Conservation (phyloP, 2,797 vertebrate species). For the Gymnothorax javanicus region DNA sequence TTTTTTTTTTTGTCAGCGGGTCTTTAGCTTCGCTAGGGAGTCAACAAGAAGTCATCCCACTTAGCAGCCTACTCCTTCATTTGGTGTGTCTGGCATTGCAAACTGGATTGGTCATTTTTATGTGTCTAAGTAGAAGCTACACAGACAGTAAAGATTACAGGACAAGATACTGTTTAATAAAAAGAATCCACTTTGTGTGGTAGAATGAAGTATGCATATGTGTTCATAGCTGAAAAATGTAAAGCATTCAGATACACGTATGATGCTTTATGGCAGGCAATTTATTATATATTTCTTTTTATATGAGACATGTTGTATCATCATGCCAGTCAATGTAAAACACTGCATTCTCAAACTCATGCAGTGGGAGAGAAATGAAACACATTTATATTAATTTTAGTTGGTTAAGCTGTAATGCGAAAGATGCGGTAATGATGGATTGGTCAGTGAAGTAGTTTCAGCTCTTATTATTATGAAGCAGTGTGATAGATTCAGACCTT, state of each 20-base stretch:
- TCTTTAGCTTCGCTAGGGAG: background rate
- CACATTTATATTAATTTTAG: background rate
- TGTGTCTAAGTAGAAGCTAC: background rate
- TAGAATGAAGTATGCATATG: background rate
- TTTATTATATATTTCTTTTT: background rate
- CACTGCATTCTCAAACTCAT: background rate
- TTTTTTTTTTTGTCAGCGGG: background rate
- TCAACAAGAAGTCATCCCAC: background rate
- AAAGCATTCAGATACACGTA: background rate
- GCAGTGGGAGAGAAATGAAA: background rate
- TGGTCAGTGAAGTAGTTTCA: background rate
- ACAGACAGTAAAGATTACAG: background rate
- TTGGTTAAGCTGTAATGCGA: background rate
- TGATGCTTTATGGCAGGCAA: background rate
- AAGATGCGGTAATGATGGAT: background rate
- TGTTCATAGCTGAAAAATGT: background rate
- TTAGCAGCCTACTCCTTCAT: background rate
- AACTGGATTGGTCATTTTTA: background rate
- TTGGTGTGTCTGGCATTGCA: background rate
- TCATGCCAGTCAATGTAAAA: background rate
- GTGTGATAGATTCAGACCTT: background rate
- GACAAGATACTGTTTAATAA: background rate
- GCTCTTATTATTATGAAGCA: too few relatives aligned
- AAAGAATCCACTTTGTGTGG: background rate
- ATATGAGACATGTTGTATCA: conserved; percentile 3